phyloP scores from a whole-genome alignment of 2,113 vertebrate species.

The Prunella fulvescens region DNA sequence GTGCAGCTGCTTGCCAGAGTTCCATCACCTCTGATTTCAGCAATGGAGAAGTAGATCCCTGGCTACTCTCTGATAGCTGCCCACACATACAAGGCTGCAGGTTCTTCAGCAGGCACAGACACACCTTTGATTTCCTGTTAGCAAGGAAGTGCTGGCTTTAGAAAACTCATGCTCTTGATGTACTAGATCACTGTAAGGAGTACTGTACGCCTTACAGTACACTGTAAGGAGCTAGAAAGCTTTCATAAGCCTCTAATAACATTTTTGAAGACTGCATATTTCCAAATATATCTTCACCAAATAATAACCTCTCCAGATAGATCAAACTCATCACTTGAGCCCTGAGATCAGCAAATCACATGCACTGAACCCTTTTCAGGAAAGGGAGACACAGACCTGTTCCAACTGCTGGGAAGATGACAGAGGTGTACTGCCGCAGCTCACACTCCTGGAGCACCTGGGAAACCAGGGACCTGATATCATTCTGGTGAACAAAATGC shows the following conservation, averaged over 20 bases:
- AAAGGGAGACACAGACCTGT: slow-evolving; percentile 77
- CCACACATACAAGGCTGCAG: not conserved
- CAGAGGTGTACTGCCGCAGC: slow-evolving; percentile 60
- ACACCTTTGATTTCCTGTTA: not conserved
- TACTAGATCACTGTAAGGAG: not conserved
- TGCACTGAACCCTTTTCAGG: not conserved
- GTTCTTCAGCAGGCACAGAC: not conserved
- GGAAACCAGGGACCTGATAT: slow-evolving; percentile 61
- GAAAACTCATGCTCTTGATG: not conserved
- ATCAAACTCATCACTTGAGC: not conserved
- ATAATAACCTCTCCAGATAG: not conserved
- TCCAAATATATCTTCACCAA: not conserved
- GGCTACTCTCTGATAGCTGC: not conserved
- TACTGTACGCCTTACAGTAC: too few relatives aligned
- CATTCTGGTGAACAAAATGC: slow-evolving; percentile 65
- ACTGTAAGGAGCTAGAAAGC: not conserved
- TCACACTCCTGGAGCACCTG: slow-evolving; percentile 76
- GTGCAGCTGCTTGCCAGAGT: not conserved
- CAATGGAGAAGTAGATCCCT: not conserved
- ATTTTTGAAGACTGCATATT: not conserved
- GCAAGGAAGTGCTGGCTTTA: not conserved
- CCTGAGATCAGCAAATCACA: not conserved
- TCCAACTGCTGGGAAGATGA: slow-evolving; percentile 87
- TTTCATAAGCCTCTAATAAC: not conserved
- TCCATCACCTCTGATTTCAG: not conserved